Percentiles rank a stretch among this genome's conserved stretches.
Conservation (phyloP, 2,113 vertebrate genomes). For the Pristiophorus japonicus region DNA sequence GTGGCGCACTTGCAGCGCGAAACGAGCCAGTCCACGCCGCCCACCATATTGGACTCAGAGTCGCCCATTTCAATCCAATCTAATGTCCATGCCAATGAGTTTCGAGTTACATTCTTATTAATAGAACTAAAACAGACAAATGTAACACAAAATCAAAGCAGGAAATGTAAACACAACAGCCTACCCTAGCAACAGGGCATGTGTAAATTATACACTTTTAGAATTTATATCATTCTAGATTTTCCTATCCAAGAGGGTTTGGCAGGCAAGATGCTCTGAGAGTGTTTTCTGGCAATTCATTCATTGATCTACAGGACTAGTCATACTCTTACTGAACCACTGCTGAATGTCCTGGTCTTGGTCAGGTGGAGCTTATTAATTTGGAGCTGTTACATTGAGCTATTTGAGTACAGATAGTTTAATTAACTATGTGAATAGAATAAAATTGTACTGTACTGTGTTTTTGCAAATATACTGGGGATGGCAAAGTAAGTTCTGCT, state of each 20-base stretch:
- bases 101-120: background rate
- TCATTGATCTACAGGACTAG: background rate
- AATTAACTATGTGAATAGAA: background rate
- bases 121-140: background rate
- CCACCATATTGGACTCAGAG: background rate
- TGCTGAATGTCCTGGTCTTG: background rate
- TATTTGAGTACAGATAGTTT: background rate
- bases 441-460: background rate
- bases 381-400: background rate
- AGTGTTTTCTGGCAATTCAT: background rate
- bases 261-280: background rate
- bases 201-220: background rate
- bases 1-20: too few species aligned
- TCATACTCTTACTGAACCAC: background rate
- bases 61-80: background rate
- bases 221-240: background rate
- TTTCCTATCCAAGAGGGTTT: background rate
- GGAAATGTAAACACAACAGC: background rate
- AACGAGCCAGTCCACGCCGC: background rate
- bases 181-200: background rate
- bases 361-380: background rate
- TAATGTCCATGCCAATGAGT: background rate
- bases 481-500: background rate
- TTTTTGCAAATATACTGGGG: background rate
- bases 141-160: background rate